Base-by-base conservation (phyloP, 2,888 invertebrate species). In the Nymphalis polychloros region DNA sequence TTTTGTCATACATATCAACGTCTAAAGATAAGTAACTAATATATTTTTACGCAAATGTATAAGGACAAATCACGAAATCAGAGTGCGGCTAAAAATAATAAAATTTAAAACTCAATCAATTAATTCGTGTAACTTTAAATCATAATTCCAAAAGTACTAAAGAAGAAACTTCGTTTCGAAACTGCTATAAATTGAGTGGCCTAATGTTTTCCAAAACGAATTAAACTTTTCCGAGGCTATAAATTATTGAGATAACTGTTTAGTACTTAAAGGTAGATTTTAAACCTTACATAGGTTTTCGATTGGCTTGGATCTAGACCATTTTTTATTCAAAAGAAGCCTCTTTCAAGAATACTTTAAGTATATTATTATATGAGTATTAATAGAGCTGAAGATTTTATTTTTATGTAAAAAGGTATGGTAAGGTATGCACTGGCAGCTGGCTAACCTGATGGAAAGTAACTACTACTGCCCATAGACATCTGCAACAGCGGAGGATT, bases 231-330 rank as follows among this genome's bases (percentile, higher is more conserved):
- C 59, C 19, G 52, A 17, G 50, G 68, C 50, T 49, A 70, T 72
- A 72, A 72, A 70, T 69, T 71, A 68, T 55, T 61, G 59, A 64
- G 70, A 72, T 72, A 73, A 70, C 57, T 66, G 53, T 20, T 41
- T 41, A 52, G 23, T 55, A 46, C 19, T 57, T 57, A 46, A 65
- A 59, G 59, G 59, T 16, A 59, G 23, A n/a, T 31, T 41, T 41
- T 27, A 19, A 50, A 50, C 57, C 41, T 35, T 10, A n/a, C n/a
- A 19, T 57, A 31, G 13, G 41, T 41, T n/a, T 55, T 55, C 8
- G 5, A 41, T 41, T 13, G 41, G 41, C 41, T 13, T 41, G 13
- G 13, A 41, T 41, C 41, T 41, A 41, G 41, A 41, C 41, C 13
- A 41, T 4, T 4, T 41, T n/a, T 41, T 41, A 10, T 1, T 2